A percentile compares a stretch with the other conserved stretches of the same genome.
These are phyloP conservation scores for Brachyrhaphis roseni DNA, from an alignment of 2,797 vertebrate genomes.

Conservation along the genomic window DNA sequence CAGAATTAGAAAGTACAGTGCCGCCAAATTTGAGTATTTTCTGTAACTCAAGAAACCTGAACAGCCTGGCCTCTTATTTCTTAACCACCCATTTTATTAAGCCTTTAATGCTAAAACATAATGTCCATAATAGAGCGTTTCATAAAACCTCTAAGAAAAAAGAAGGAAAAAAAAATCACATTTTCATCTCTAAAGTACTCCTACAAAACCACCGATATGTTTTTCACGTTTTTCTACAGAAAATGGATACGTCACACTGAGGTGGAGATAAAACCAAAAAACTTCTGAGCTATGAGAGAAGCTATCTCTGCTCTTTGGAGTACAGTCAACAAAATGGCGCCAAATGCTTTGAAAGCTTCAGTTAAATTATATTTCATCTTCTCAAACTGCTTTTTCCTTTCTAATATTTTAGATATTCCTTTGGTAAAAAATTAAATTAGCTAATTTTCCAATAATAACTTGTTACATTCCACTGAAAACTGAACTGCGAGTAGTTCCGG, in stretches of 20 bases:
- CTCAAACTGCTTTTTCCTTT: neutral
- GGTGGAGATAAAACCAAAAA: neutral
- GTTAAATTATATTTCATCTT: neutral
- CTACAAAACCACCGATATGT: too few relatives aligned
- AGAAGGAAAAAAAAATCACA: too few relatives aligned
- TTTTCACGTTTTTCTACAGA: too few relatives aligned
- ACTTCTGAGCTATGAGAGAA: neutral
- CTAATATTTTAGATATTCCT: neutral
- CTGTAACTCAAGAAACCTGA: conserved; percentile 49
- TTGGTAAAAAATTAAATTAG: neutral
- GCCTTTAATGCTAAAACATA: neutral
- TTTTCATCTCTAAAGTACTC: too few relatives aligned
- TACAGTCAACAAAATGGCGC: too few relatives aligned
- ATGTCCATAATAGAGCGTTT: too few relatives aligned
- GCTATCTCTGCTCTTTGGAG: neutral
- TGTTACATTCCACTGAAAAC: neutral
- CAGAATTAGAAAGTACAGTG: conserved; percentile 29
- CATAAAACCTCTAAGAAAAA: too few relatives aligned
- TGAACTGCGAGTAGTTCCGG: neutral
- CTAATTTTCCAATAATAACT: neutral
- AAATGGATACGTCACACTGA: neutral
- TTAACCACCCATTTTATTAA: neutral
- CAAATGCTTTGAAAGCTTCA: neutral
- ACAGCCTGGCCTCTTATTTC: neutral
- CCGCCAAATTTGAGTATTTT: conserved; percentile 50